Evolutionary conservation across 2,888 invertebrate genomes (phyloP).

Genomic region (Leptopterna dolabrata): DNA sequence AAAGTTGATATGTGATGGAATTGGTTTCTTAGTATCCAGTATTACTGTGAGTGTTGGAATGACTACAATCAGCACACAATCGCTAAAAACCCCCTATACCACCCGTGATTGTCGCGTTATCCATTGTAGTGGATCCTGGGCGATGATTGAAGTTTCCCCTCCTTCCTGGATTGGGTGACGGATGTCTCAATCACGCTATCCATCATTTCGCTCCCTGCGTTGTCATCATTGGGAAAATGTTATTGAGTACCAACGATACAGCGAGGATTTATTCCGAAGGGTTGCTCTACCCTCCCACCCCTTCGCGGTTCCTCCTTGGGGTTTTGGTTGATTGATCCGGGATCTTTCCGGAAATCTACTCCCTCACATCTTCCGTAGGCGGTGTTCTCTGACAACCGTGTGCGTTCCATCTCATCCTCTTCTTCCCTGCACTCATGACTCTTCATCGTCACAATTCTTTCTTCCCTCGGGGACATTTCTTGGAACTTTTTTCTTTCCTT

Average conservation of each 20-base stretch:
- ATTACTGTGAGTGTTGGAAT: too few relatives aligned
- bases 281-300: background rate
- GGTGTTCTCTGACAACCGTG: background rate
- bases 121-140: too few relatives aligned
- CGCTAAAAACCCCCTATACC: too few relatives aligned
- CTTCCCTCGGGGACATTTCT: background rate
- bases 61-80: too few relatives aligned
- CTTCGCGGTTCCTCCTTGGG: background rate
- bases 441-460: background rate
- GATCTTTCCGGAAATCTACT: background rate
- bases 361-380: background rate
- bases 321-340: constrained; percentile 11
- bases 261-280: background rate
- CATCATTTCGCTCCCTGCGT: background rate
- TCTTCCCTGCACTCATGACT: too few relatives aligned
- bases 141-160: background rate
- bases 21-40: too few relatives aligned
- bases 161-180: background rate
- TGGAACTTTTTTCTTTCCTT: constrained; percentile 12
- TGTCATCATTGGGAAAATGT: background rate
- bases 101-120: too few relatives aligned
- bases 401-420: background rate
- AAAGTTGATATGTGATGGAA: too few relatives aligned
- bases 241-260: background rate
- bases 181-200: background rate